These are phyloP conservation scores for Bombus polaris DNA, from an alignment of 1,140 invertebrate genomes.

Conservation along the genomic window DNA sequence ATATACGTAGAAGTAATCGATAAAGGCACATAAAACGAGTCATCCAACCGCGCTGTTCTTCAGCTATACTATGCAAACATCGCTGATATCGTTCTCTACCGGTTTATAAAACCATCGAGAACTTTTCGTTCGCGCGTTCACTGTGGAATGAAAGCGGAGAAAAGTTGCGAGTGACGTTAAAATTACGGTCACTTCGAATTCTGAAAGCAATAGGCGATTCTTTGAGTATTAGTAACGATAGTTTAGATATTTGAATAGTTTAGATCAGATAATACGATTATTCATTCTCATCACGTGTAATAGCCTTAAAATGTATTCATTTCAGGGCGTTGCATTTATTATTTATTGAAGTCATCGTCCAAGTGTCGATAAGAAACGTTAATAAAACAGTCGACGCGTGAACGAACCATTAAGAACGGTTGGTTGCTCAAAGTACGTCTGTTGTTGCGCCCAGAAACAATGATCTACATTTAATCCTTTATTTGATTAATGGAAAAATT, in stretches of 20 bases:
- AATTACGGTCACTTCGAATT: not conserved
- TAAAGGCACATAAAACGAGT: conserved; percentile 42
- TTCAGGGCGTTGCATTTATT: not conserved
- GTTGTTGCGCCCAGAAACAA: conserved; percentile 6
- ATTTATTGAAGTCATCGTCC: not conserved
- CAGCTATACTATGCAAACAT: not conserved
- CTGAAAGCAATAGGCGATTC: not conserved
- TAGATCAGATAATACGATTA: not conserved
- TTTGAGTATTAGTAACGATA: not conserved
- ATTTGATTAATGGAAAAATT: conserved; percentile 24
- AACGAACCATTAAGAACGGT: not conserved
- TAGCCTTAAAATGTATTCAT: not conserved
- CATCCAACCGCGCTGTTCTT: conserved; percentile 15
- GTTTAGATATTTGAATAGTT: not conserved
- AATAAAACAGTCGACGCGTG: not conserved
- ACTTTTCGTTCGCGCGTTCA: conserved; percentile 2
- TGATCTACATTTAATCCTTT: conserved; percentile 37
- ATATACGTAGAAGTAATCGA: conserved; percentile 46
- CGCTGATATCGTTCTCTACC: not conserved
- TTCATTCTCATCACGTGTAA: not conserved
- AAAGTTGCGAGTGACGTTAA: not conserved
- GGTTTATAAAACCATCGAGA: not conserved
- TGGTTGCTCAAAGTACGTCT: not conserved
- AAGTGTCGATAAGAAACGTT: too few relatives aligned
- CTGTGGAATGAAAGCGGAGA: not conserved